Percentiles rank a stretch among this genome's conserved stretches.
Conservation (phyloP, 2,113 vertebrate species). For the Xiphias gladius region DNA sequence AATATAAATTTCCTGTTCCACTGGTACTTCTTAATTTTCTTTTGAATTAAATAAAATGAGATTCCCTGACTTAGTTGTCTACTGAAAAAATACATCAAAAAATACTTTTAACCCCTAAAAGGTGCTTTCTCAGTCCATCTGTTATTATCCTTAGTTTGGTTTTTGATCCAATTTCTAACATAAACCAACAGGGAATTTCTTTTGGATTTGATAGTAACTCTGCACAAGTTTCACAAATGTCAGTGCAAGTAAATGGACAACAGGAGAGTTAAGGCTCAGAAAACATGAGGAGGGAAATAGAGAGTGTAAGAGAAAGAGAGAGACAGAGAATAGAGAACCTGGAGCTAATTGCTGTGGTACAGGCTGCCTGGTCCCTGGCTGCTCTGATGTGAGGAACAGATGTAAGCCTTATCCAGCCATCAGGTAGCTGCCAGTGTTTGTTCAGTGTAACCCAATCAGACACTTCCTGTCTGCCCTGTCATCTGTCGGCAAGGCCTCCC, state of each 20-base stretch:
- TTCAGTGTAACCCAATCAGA: constrained; percentile 83
- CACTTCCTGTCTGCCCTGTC: constrained; percentile 85
- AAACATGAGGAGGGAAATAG: constrained; percentile 4
- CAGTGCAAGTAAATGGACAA: constrained; percentile 48
- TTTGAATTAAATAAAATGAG: constrained; percentile 19
- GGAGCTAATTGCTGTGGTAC: constrained; percentile 50
- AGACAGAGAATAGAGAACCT: constrained; percentile 58
- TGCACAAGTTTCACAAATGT: constrained; percentile 6
- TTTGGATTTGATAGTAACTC: constrained; percentile 29
- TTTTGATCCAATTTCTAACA: background rate
- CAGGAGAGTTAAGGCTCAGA: constrained; percentile 10
- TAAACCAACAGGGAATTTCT: constrained; percentile 18
- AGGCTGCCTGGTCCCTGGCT: constrained; percentile 38
- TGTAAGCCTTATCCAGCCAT: constrained; percentile 76
- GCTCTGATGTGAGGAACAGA: constrained; percentile 77
- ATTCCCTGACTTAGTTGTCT: constrained; percentile 9
- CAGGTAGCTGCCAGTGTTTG: constrained; percentile 85
- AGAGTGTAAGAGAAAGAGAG: constrained; percentile 27
- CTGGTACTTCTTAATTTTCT: constrained; percentile 20
- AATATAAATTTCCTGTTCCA: constrained; percentile 27
- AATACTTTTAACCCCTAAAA: background rate
- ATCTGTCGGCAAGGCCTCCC: constrained; percentile 76
- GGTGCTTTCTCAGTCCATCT: background rate
- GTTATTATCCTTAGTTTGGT: background rate
- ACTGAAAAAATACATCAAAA: background rate